Evolutionary conservation across 2,797 vertebrate genomes (phyloP), one percentile per base, ranked within the genome.

Genomic region (Crocodylus rhombifer): DNA sequence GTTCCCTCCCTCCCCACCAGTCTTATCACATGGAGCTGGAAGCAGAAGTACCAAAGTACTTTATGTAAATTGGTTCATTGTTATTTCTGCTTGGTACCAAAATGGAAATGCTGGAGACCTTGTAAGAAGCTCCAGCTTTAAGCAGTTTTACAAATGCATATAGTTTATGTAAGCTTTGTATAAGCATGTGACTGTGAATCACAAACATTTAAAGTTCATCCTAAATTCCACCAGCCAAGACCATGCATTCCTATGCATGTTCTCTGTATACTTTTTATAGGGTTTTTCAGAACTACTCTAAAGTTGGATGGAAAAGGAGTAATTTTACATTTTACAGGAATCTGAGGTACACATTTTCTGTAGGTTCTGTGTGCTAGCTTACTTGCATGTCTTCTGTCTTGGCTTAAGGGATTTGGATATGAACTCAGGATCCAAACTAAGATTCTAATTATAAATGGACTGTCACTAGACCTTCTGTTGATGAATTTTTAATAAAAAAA

Each of bases 21-120:
- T 71, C 69, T 42, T 51, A 14, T 23, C 14, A 73, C 21, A 21
- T 25, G 12, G 30, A 5, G 69, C 69, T 84, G 16, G 58, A 26
- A 13, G 12, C 51, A 21, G 7, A 71, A 20, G 12, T 1, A 7
- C 36, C 17, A 20, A 73, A 65, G 64, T 65, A 12, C 15, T 5
- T 2, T 0, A 11, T 6, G 5, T 15, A 12, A 18, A 2, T 2
- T 12, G 61, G 5, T 62, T 7, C 10, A 76, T 84, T 18, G 7
- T 67, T 71, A 20, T 79, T 77, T 84, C 56, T 63, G 2, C 21
- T 4, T 63, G 28, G 74, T 77, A 15, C 15, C 78, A 18, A 79
- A 63, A 20, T 2, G 7, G 9, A 71, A 1, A 25, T 60, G 2
- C 21, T 84, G 21, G 62, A 73, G 6, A 2, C 26, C 73, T 60